Evolutionary conservation across 2,797 vertebrate species (phyloP).

Genomic region (Pampus argenteus): DNA sequence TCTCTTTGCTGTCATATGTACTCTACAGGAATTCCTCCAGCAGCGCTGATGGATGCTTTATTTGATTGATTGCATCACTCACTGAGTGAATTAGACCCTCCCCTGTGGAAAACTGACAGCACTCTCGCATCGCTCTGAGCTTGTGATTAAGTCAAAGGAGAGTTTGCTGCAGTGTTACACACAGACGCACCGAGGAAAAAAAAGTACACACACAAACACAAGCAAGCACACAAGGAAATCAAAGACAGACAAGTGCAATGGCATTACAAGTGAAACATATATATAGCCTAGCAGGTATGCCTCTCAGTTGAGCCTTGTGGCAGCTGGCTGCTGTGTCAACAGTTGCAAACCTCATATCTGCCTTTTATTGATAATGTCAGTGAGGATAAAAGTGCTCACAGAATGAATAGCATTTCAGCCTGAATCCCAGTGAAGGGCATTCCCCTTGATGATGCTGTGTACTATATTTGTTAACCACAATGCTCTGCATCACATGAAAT

Average conservation of each 20-base stretch:
- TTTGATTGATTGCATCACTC: constrained; percentile 86
- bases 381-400: constrained; percentile 38
- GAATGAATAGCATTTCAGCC: constrained; percentile 35
- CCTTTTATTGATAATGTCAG: constrained; percentile 52
- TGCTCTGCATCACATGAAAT: constrained; percentile 76
- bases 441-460: constrained; percentile 57
- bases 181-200: constrained; percentile 32
- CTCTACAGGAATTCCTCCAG: constrained; percentile 76
- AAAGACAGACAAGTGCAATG: constrained; percentile 40
- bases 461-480: constrained; percentile 79
- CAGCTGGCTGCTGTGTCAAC: constrained; percentile 29
- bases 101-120: constrained; percentile 83
- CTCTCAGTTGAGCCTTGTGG: constrained; percentile 9
- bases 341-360: constrained; percentile 43
- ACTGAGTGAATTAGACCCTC: constrained; percentile 82
- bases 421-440: constrained; percentile 65
- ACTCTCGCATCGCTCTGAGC: constrained; percentile 76
- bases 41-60: constrained; percentile 79
- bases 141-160: constrained; percentile 79
- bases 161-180: constrained; percentile 70
- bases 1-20: constrained; percentile 76
- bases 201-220: constrained; percentile 38
- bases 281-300: constrained; percentile 21
- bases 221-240: constrained; percentile 37
- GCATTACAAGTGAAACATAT: constrained; percentile 18